Conservation (phyloP, 2,113 vertebrate species). For the Meriones unguiculatus region DNA sequence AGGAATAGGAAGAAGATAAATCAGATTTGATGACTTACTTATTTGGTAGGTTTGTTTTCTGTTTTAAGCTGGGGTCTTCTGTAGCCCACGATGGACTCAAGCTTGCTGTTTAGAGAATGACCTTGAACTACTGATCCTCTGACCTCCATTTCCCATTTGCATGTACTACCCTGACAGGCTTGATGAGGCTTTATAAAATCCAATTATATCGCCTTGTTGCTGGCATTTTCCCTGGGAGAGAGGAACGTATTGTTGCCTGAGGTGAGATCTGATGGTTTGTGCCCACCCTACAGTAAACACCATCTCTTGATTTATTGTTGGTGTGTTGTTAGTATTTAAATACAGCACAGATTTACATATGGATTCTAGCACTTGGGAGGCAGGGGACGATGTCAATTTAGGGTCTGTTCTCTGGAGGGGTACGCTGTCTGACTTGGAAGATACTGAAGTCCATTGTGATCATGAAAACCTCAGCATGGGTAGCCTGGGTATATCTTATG, state of each 20-base stretch:
- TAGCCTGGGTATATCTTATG: neutral
- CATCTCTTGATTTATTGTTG: neutral
- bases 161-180: too few relatives aligned
- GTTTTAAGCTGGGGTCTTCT: neutral
- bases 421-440: neutral
- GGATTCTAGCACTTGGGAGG: neutral
- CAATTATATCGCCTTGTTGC: slow-evolving; percentile 22
- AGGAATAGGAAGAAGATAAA: neutral
- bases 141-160: neutral
- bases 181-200: slow-evolving; percentile 17
- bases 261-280: neutral
- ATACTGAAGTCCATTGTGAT: neutral
- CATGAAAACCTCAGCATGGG: neutral
- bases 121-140: neutral
- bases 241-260: neutral
- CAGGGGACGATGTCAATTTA: neutral
- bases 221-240: neutral
- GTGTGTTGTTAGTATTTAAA: neutral
- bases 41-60: neutral
- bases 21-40: neutral
- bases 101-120: neutral
- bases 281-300: neutral
- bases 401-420: neutral
- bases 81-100: neutral
- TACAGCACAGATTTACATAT: neutral